phyloP scores from a whole-genome alignment of 2,888 invertebrate genomes.

The Ferrisia virgata region DNA sequence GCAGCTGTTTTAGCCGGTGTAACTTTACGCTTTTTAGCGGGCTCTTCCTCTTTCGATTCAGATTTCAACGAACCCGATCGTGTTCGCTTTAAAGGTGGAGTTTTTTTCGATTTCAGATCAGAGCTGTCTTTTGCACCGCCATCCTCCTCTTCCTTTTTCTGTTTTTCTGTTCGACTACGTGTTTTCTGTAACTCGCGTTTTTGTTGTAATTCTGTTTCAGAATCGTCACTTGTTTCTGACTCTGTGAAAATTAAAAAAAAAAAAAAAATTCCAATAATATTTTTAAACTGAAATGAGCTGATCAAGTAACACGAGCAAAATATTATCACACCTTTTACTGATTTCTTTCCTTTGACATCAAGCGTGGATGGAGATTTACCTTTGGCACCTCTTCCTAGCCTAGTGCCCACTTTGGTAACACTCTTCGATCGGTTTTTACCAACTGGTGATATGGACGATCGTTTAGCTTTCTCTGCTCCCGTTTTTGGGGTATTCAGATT shows the following conservation, averaged over 20 bases:
- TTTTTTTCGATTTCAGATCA: not conserved
- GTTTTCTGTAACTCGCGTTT: constrained; percentile 35
- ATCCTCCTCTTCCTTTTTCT: constrained; percentile 23
- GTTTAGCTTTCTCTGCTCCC: not conserved
- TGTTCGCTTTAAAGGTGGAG: constrained; percentile 32
- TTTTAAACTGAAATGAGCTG: too few species aligned
- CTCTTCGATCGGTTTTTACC: constrained; percentile 15
- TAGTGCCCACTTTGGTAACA: not conserved
- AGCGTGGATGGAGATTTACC: not conserved
- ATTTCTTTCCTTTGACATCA: constrained; percentile 26
- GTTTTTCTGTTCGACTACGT: constrained; percentile 36
- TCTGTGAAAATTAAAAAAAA: not conserved
- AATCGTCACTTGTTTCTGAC: constrained; percentile 29
- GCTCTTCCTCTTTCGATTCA: constrained; percentile 12
- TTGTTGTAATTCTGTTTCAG: constrained; percentile 1
- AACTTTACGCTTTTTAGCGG: constrained; percentile 18
- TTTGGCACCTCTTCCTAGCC: not conserved
- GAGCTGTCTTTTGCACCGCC: not conserved
- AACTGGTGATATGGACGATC: constrained; percentile 25
- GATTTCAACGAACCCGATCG: constrained; percentile 21
- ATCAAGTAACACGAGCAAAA: not conserved
- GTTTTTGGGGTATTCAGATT: not conserved
- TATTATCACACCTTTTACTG: not conserved
- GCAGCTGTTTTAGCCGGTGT: not conserved
- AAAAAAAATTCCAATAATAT: not conserved